These are phyloP conservation scores for Metellina segmentata DNA, from an alignment of 2,888 invertebrate genomes.

Conservation along the genomic window DNA sequence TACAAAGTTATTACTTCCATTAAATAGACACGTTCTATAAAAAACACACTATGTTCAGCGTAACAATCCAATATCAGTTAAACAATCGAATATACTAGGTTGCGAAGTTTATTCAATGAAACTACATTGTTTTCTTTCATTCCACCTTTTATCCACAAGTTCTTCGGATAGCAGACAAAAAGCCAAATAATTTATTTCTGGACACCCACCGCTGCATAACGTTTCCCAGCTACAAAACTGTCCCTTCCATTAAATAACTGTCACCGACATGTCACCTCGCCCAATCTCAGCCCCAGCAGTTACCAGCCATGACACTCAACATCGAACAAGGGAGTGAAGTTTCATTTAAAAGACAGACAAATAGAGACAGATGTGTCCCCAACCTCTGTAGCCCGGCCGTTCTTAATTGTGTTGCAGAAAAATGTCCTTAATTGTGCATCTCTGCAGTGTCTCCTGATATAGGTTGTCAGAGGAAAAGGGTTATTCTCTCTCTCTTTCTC, in stretches of 20 bases:
- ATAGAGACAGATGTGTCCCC: conserved; percentile 6
- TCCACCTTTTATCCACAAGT: no score
- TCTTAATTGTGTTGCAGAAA: background rate
- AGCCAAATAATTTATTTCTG: no score
- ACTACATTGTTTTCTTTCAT: no score
- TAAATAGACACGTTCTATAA: background rate
- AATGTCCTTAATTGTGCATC: background rate
- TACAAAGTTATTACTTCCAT: background rate
- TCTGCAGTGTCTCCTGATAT: background rate
- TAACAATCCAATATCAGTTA: no score
- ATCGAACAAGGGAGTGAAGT: background rate
- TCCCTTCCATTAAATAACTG: conserved; percentile 23
- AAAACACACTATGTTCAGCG: no score
- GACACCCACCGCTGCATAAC: no score
- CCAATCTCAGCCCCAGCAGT: background rate
- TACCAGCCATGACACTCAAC: background rate
- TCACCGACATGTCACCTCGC: background rate
- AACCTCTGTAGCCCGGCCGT: background rate
- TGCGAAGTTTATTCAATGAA: no score
- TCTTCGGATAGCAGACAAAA: no score
- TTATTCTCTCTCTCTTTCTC: background rate
- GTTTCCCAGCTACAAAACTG: no score
- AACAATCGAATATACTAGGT: no score
- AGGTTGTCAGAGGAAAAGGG: background rate
- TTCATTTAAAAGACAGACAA: background rate